A percentile compares a stretch with the other conserved stretches of the same genome.
phyloP scores from a whole-genome alignment of 2,113 vertebrate genomes.

The Eurypyga helias region DNA sequence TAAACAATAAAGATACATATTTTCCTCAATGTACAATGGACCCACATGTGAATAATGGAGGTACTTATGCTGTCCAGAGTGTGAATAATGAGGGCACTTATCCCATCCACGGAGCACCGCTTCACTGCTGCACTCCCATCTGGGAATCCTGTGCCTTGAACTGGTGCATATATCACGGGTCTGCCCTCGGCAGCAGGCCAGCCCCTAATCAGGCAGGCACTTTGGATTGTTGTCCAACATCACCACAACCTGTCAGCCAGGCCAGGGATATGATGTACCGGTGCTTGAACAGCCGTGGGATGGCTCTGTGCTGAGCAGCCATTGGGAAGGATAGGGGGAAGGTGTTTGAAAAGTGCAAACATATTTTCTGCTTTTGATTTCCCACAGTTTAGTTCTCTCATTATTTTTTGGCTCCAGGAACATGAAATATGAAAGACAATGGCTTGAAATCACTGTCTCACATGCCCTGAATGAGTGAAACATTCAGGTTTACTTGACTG shows the following conservation, averaged over 20 bases:
- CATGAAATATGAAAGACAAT: background rate
- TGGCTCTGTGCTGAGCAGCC: background rate
- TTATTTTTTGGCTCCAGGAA: background rate
- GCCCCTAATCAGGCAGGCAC: background rate
- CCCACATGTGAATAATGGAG: conserved; percentile 16
- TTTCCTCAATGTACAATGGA: background rate
- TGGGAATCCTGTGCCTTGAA: background rate
- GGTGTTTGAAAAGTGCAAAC: background rate
- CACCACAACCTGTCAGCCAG: background rate
- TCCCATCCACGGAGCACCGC: rapidly evolving
- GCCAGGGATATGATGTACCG: background rate
- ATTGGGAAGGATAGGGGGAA: background rate
- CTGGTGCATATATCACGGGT: background rate
- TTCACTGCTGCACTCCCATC: rapidly evolving
- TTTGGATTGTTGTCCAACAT: background rate
- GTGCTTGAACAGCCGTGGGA: background rate
- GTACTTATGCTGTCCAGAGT: conserved; percentile 36
- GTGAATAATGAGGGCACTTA: conserved; percentile 61
- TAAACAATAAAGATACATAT: conserved; percentile 32
- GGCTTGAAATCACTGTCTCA: background rate
- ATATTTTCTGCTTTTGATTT: background rate
- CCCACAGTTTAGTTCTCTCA: background rate
- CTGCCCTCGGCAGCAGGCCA: background rate
- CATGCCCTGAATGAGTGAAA: background rate
- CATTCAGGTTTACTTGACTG: background rate